Conservation (phyloP, 2,113 vertebrate genomes). For the Elaphurus davidianus region DNA sequence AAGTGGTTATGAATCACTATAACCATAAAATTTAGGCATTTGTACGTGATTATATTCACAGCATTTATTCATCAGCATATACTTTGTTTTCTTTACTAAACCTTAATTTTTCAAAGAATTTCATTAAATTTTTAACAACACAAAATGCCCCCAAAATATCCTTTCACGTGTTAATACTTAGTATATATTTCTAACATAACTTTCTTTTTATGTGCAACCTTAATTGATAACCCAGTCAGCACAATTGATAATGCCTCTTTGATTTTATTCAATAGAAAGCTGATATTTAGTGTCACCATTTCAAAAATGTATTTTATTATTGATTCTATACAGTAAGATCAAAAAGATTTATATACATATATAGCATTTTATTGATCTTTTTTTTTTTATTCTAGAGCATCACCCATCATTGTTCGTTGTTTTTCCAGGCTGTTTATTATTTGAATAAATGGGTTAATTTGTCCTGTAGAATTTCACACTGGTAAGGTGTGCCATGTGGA, state of each 20-base stretch:
- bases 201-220: background rate
- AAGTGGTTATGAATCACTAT: background rate
- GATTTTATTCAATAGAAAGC: background rate
- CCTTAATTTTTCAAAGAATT: background rate
- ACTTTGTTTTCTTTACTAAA: background rate
- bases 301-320: background rate
- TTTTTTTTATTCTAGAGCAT: background rate
- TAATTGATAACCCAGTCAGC: background rate
- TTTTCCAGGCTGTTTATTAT: background rate
- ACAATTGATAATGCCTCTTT: background rate
- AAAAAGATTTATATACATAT: background rate
- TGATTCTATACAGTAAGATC: background rate
- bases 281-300: background rate
- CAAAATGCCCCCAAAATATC: background rate
- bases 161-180: background rate
- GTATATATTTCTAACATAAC: background rate
- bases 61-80: background rate
- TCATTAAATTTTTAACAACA: background rate
- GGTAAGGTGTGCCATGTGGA: background rate
- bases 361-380: background rate
- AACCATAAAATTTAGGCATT: background rate
- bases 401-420: background rate
- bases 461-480: background rate
- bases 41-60: background rate
- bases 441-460: background rate